Percentiles rank a stretch among this genome's conserved stretches.
phyloP scores from a whole-genome alignment of 2,797 vertebrate genomes.

The Eidolon dupreanum region DNA sequence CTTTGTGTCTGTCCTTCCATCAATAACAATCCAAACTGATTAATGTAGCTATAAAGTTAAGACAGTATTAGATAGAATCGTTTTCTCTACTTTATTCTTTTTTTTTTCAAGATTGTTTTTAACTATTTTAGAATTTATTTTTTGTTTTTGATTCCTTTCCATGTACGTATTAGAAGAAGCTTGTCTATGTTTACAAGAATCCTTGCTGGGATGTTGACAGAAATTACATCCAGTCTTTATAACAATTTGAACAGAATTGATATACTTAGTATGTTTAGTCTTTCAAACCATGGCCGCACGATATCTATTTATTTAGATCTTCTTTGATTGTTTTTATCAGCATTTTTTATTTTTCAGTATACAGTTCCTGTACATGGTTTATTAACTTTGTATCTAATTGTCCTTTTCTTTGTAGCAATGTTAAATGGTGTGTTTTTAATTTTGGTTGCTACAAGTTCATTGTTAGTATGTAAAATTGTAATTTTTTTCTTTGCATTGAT shows the following conservation, averaged over 20 bases:
- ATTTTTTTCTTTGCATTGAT: background rate
- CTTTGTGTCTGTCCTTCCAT: background rate
- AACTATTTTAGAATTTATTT: background rate
- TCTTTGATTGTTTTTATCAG: background rate
- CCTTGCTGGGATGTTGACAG: background rate
- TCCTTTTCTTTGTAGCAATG: background rate
- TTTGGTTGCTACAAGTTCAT: background rate
- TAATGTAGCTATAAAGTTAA: background rate
- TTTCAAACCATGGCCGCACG: background rate
- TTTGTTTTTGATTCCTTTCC: background rate
- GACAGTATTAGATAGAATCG: background rate
- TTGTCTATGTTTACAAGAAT: background rate
- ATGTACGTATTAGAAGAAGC: background rate
- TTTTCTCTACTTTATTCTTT: background rate
- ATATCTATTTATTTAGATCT: background rate
- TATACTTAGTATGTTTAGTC: background rate
- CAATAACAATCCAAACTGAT: background rate
- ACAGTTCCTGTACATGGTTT: background rate
- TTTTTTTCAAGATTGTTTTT: background rate
- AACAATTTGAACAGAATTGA: background rate
- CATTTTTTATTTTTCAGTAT: background rate
- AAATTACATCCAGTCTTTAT: background rate
- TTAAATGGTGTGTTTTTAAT: background rate
- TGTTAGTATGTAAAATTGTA: background rate
- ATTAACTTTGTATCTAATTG: background rate